Evolutionary conservation across 2,888 invertebrate genomes (phyloP).

Genomic region (Drosophila cracens): DNA sequence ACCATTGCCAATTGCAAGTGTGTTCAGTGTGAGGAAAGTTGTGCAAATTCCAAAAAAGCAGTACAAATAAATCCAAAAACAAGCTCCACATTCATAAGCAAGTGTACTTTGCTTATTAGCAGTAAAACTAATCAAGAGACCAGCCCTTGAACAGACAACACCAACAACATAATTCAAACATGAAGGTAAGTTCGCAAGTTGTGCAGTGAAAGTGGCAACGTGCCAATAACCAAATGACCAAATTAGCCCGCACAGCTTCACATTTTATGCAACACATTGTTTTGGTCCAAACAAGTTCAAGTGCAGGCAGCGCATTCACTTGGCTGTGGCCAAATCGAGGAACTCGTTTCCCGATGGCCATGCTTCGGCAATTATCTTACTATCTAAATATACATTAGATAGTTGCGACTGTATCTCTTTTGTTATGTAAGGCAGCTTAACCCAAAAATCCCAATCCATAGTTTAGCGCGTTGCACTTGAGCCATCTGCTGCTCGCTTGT

Average conservation of each 20-base stretch:
- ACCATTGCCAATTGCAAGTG: constrained; percentile 60
- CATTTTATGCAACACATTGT: constrained; percentile 63
- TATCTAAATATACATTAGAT: constrained; percentile 50
- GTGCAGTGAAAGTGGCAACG: constrained; percentile 64
- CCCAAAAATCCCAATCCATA: constrained; percentile 65
- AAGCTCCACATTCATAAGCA: constrained; percentile 14
- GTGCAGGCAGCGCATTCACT: constrained; percentile 66
- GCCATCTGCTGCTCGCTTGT: constrained; percentile 20
- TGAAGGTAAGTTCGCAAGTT: constrained; percentile 66
- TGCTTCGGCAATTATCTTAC: constrained; percentile 53
- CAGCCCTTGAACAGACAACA: constrained; percentile 19
- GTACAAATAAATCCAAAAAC: constrained; percentile 19
- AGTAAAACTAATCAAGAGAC: constrained; percentile 46
- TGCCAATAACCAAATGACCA: constrained; percentile 56
- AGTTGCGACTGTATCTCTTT: constrained; percentile 2
- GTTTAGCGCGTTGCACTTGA: constrained; percentile 56
- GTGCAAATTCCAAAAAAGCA: constrained; percentile 33
- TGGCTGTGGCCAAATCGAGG: constrained; percentile 23
- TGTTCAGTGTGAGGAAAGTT: constrained; percentile 67
- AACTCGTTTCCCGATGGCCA: constrained; percentile 62
- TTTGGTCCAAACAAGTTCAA: constrained; percentile 71
- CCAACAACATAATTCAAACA: constrained; percentile 24
- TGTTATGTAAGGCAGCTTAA: constrained; percentile 59
- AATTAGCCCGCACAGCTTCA: constrained; percentile 38
- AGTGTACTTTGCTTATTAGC: constrained; percentile 45